Conservation (phyloP, 1,140 invertebrate genomes). For the Apolygus lucorum region DNA sequence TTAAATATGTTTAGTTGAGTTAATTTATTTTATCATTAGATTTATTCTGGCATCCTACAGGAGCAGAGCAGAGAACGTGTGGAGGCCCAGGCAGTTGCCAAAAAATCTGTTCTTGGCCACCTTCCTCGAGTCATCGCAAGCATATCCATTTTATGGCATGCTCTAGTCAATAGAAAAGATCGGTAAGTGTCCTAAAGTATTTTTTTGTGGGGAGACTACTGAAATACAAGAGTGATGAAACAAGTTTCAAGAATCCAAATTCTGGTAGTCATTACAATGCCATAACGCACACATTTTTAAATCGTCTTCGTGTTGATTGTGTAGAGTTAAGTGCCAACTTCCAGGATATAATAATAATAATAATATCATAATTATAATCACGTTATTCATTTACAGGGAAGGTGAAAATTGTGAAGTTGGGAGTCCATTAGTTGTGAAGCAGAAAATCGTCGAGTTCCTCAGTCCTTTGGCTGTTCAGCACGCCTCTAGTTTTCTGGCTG, state of each 20-base stretch:
- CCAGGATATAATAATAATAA: background rate
- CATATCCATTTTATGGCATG: constrained; percentile 72
- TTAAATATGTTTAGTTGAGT: too few species aligned
- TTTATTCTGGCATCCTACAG: background rate
- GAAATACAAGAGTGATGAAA: background rate
- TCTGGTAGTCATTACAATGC: too few species aligned
- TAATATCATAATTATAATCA: too few species aligned
- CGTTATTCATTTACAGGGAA: constrained; percentile 31
- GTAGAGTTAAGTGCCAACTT: too few species aligned
- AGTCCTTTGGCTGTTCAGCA: constrained; percentile 82
- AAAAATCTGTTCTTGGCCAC: constrained; percentile 65
- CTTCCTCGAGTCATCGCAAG: constrained; percentile 73
- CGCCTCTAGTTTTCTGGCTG: constrained; percentile 69
- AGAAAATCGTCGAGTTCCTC: constrained; percentile 73
- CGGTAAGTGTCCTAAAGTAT: constrained; percentile 37
- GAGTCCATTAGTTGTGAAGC: constrained; percentile 56
- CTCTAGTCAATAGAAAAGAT: constrained; percentile 46
- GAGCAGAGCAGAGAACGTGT: constrained; percentile 30
- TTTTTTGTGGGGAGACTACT: background rate
- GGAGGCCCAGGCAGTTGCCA: constrained; percentile 46
- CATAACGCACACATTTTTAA: too few species aligned
- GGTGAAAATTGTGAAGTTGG: constrained; percentile 45
- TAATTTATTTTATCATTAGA: background rate
- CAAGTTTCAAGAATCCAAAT: too few species aligned
- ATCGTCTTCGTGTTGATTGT: too few species aligned